Base-by-base conservation (phyloP, 2,797 vertebrate genomes). In the Fratercula arctica region DNA sequence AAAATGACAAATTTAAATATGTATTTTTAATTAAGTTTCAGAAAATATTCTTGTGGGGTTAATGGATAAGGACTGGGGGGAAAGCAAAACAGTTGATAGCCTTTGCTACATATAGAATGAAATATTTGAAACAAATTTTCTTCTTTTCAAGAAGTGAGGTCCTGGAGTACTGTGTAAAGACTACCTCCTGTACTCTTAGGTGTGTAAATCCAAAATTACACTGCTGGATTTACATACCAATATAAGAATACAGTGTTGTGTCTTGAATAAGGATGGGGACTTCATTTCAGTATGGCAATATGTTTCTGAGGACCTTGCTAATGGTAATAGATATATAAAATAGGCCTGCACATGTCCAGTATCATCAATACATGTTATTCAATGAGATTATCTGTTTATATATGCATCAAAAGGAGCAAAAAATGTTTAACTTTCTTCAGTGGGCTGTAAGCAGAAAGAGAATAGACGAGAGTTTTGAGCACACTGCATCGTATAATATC, bases 371-470 rank as follows among this genome's bases (percentile, higher is more conserved):
- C 13, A 10, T 64, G 21, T 50, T 82, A 15, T 29, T 60, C 80
- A 90, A 3, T 66, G 60, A 93, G 20, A 45, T 93, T 23, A 70
- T 90, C 84, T 93, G 15, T 50, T 83, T 87, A 72, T 57, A 11
- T 46, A 87, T 66, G 29, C 84, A 90, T 82, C 70, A 94, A 95
- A 95, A 51, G 28, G n/a, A 93, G 53, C 19, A 92, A 89, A 90
- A 86, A 31, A 26, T 48, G 18, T 86, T 90, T 76, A 64, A 56
- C 70, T 75, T 93, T 67, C 51, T 90, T 88, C 83, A 90, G 35
- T 76, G 50, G 91, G 50, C 57, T 89, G 33, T 54, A 53, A 92
- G 77, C 31, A 86, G 89, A 90, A 82, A 84, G 54, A 68, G 16
- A 92, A 88, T 6, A 92, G 46, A 16, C 81, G 77, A 83, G 50